Conservation (phyloP, 2,888 invertebrate genomes). For the Chironomus tentans region DNA sequence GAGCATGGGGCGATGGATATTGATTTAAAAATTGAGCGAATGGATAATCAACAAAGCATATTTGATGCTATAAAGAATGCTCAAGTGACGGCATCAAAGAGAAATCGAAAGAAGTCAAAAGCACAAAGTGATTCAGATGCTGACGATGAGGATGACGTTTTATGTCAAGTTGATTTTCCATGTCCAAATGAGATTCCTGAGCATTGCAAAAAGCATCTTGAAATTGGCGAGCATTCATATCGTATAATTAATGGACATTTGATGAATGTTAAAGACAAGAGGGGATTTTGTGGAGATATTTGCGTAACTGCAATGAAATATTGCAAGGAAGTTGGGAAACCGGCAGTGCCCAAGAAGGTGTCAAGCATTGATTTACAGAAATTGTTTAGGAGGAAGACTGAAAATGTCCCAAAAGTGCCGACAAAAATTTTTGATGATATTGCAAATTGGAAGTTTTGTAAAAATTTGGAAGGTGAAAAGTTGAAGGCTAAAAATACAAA, state of each 20-base stretch:
- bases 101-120: background rate
- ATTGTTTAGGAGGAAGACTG: background rate
- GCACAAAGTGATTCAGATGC: background rate
- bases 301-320: background rate
- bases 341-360: background rate
- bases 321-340: background rate
- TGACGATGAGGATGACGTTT: background rate
- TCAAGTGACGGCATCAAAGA: too few relatives aligned
- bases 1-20: background rate
- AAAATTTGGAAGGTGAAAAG: too few relatives aligned
- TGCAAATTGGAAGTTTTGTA: too few relatives aligned
- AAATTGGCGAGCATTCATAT: background rate
- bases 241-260: constrained; percentile 14
- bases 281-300: background rate
- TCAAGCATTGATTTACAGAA: background rate
- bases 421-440: too few relatives aligned
- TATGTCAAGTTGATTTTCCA: background rate
- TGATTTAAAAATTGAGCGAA: background rate
- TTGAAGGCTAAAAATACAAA: too few relatives aligned
- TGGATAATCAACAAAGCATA: background rate
- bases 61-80: background rate
- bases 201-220: background rate
- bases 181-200: background rate
- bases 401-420: too few relatives aligned
- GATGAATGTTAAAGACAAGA: background rate